Evolutionary conservation across 2,888 invertebrate species (phyloP), one percentile per base, ranked within the genome.

Genomic region (Zaprionus lineosus): DNA sequence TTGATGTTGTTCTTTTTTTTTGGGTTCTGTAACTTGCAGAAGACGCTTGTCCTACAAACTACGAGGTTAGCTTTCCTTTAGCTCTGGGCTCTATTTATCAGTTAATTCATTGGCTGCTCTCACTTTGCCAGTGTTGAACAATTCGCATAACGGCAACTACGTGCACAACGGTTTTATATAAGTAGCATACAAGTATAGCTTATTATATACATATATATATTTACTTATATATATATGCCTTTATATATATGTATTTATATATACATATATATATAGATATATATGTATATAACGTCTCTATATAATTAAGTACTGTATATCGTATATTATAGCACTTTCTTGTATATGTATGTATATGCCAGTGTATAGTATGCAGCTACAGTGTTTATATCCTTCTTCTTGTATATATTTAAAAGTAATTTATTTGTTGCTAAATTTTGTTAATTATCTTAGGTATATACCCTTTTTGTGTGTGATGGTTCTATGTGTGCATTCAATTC

Each of bases 1-100:
- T 36, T 47, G 7, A 5, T 47, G 16, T 48, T 11, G 8, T 34
- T 26, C 24, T 41, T 31, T 37, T 55, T 51, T 37, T 48, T 59
- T 66, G 66, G 66, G 44, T 66, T 51, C 57, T 46, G 64, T 70
- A 70, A 68, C 57, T 52, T 64, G 70, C 47, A 69, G 48, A 65
- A 65, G 65, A 65, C 66, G 65, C 50, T 65, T 51, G 50, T 52
- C 39, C 78, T 78, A 78, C 84, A 79, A 79, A 79, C 78, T 79
- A 79, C 78, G 81, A 84, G 78, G 78, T 77, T n/a, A n/a, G n/a
- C n/a, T n/a, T 81, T 76, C 64, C 53, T 67, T 75, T 76, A 56
- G 53, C 36, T 51, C 29, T 57, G 59, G 65, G 72, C 75, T 75
- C 81, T 70, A 72, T 36, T 66, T 58, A 52, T 62, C 65, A 53